Percentiles rank a stretch among this genome's conserved stretches.
Conservation (phyloP, 1,140 invertebrate genomes). For the Polypedilum pembai region DNA sequence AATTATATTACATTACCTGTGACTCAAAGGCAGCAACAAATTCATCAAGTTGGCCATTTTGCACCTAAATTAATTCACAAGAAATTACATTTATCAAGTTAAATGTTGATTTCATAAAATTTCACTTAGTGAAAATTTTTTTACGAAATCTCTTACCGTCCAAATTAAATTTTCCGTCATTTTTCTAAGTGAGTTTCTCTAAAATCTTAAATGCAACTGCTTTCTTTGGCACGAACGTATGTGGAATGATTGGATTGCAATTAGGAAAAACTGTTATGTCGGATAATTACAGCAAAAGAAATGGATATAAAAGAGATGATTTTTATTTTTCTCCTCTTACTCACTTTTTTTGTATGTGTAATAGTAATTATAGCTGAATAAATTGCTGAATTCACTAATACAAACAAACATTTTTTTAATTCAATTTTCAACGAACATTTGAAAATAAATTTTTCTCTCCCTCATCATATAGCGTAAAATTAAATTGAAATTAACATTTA, state of each 20-base stretch:
- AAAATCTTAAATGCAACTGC: slow-evolving; percentile 6
- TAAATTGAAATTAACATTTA: background rate
- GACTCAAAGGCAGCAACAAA: background rate
- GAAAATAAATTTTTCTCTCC: background rate
- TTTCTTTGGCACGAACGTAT: slow-evolving; percentile 9
- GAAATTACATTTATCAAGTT: background rate
- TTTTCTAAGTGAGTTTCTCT: background rate
- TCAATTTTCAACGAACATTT: background rate
- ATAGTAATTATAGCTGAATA: background rate
- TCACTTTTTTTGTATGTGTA: background rate
- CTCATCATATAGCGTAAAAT: background rate
- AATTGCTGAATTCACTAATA: background rate
- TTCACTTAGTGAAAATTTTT: background rate
- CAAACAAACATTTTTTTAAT: background rate
- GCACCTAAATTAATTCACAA: background rate
- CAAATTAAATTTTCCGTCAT: slow-evolving; percentile 1
- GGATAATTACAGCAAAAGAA: background rate
- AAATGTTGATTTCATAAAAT: background rate
- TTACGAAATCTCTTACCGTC: slow-evolving; percentile 31
- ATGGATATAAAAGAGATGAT: background rate
- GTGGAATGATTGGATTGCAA: background rate
- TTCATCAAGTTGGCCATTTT: background rate
- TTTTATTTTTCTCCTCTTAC: background rate
- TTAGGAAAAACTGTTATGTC: background rate
- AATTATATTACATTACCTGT: background rate